Conservation (phyloP, 1,140 invertebrate genomes). For the Macrostomum lignano region DNA sequence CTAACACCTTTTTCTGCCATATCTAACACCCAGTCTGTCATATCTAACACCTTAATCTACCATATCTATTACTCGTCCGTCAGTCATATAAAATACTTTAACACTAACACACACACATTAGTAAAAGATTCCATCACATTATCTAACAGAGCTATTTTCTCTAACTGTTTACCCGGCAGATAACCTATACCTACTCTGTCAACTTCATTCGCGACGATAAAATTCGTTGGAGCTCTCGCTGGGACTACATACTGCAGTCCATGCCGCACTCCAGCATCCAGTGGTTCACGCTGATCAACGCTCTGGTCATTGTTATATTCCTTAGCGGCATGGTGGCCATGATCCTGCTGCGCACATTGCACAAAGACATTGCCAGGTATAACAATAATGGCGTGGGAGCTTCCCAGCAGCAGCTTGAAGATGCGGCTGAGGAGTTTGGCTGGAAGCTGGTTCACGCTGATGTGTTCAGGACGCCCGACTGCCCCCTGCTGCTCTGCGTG, state of each 20-base stretch:
- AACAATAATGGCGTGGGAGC: slow-evolving; percentile 44
- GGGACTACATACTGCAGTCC: slow-evolving; percentile 94
- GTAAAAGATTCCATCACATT: too few species aligned
- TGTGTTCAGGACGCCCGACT: slow-evolving; percentile 45
- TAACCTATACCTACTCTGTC: slow-evolving; percentile 5
- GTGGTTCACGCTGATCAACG: slow-evolving; percentile 50
- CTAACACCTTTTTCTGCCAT: too few species aligned
- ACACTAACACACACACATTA: too few species aligned
- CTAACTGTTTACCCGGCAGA: too few species aligned
- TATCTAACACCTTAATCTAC: too few species aligned
- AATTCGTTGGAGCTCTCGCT: slow-evolving; percentile 87
- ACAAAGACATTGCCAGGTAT: slow-evolving; percentile 91
- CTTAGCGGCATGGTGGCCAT: slow-evolving; percentile 91
- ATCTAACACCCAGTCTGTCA: too few species aligned
- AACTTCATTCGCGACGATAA: slow-evolving; percentile 38
- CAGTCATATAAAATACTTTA: too few species aligned
- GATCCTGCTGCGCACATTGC: slow-evolving; percentile 79
- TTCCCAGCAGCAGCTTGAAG: too few species aligned
- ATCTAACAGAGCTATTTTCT: too few species aligned
- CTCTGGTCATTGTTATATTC: slow-evolving; percentile 36
- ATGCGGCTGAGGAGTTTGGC: slow-evolving; percentile 90
- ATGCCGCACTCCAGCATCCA: slow-evolving; percentile 95
- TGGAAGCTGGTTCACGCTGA: slow-evolving; percentile 53
- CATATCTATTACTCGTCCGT: too few species aligned
- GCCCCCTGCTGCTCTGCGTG: slow-evolving; percentile 77